A percentile compares a stretch with the other conserved stretches of the same genome.
These are phyloP conservation scores for Corbicula japonica DNA, from an alignment of 2,888 invertebrate species.

Conservation along the genomic window DNA sequence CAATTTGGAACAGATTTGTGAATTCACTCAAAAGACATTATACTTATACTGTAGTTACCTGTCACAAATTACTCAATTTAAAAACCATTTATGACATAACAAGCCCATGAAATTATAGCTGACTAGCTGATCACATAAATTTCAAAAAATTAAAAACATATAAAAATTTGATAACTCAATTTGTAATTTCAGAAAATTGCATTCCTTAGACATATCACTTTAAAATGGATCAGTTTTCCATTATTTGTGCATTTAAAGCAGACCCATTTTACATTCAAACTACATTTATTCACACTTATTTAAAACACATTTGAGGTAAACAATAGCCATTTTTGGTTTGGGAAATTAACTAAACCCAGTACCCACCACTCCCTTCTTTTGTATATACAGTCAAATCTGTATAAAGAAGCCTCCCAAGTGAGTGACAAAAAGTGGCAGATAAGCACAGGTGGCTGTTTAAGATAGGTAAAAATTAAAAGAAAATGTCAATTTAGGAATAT, in stretches of 20 bases:
- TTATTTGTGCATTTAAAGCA: no score
- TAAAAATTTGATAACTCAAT: conserved; percentile 17
- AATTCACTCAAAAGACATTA: conserved; percentile 2
- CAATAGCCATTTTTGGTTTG: no score
- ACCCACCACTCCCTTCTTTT: no score
- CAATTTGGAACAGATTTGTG: conserved; percentile 28
- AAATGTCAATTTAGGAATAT: no score
- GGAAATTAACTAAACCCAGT: no score
- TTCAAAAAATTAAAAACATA: conserved; percentile 14
- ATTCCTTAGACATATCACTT: no score
- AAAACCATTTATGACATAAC: conserved; percentile 19
- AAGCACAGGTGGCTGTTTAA: no score
- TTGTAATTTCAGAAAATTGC: conserved; percentile 10
- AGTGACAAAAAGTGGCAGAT: no score
- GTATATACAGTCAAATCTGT: no score
- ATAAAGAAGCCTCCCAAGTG: no score
- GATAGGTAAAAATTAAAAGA: no score
- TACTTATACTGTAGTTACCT: conserved; percentile 8
- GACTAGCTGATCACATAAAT: not conserved
- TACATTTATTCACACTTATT: not conserved
- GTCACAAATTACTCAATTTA: conserved; percentile 19
- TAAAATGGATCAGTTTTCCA: no score
- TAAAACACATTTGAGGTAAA: conserved; percentile 23
- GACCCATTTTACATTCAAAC: conserved; percentile 4
- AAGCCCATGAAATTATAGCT: not conserved